A percentile compares a stretch with the other conserved stretches of the same genome.
phyloP scores from a whole-genome alignment of 2,888 invertebrate genomes.

The Micoletzkya japonica region DNA sequence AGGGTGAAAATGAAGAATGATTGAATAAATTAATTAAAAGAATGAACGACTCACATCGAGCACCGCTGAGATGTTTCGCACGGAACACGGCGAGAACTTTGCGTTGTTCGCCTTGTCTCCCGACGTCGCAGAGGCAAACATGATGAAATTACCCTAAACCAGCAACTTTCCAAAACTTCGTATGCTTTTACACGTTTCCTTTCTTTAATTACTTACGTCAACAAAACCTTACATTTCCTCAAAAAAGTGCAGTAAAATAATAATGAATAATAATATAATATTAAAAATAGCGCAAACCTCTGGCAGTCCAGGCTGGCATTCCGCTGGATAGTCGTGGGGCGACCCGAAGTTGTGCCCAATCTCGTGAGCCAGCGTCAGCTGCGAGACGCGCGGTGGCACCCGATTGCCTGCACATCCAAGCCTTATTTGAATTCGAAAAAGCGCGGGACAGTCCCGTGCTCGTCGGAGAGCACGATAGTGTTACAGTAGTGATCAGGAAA shows the following conservation, averaged over 20 bases:
- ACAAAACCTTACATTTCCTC: too few relatives aligned
- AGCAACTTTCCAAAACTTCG: too few relatives aligned
- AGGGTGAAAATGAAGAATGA: too few relatives aligned
- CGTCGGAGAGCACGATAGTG: not conserved
- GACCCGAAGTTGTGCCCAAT: slow-evolving; percentile 99
- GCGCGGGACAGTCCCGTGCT: not conserved
- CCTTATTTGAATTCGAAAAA: not conserved
- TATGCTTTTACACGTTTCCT: too few relatives aligned
- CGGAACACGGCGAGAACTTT: slow-evolving; percentile 90
- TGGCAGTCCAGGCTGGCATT: slow-evolving; percentile 28
- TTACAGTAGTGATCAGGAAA: not conserved
- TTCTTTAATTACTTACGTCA: too few relatives aligned
- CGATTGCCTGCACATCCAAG: slow-evolving; percentile 25
- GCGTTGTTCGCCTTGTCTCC: slow-evolving; percentile 97
- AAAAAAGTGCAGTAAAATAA: not conserved
- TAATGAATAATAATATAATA: not conserved
- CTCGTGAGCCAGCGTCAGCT: slow-evolving; percentile 95
- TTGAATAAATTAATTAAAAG: not conserved
- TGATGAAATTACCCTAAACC: slow-evolving; percentile 91
- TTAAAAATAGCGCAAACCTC: too few relatives aligned
- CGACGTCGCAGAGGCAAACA: slow-evolving; percentile 94
- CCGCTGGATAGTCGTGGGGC: slow-evolving; percentile 69
- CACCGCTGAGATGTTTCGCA: slow-evolving; percentile 73
- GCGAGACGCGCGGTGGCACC: slow-evolving; percentile 95
- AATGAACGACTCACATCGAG: slow-evolving; percentile 54